These are phyloP conservation scores for Dynastes grantii DNA, from an alignment of 2,888 invertebrate species.

Conservation along the genomic window DNA sequence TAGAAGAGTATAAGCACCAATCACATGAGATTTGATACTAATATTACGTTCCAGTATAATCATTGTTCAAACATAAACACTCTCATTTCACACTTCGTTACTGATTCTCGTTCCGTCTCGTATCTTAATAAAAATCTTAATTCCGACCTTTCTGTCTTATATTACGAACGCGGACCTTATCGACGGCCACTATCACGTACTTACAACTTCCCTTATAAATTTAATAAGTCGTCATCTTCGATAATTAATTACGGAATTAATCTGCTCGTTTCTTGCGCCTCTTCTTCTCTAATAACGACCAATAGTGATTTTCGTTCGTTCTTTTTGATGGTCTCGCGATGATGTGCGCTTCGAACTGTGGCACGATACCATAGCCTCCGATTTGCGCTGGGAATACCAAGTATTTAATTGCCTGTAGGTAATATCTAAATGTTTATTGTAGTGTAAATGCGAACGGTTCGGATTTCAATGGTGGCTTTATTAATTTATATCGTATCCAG, in stretches of 20 bases:
- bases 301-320: conserved; percentile 21
- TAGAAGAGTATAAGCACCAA: neutral
- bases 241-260: conserved; percentile 50
- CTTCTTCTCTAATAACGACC: neutral
- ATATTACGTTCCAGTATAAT: conserved; percentile 49
- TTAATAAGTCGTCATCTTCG: conserved; percentile 48
- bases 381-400: conserved; percentile 24
- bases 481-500: conserved; percentile 35
- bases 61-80: conserved; percentile 51
- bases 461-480: conserved; percentile 32
- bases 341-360: neutral
- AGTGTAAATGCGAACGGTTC: conserved; percentile 35
- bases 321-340: conserved; percentile 6
- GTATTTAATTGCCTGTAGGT: conserved; percentile 42
- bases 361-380: conserved; percentile 4
- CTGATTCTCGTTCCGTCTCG: conserved; percentile 32
- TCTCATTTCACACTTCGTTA: conserved; percentile 53
- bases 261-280: conserved; percentile 29
- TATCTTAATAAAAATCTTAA: conserved; percentile 53
- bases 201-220: conserved; percentile 47
- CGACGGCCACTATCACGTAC: conserved; percentile 42
- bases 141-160: conserved; percentile 40
- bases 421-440: conserved; percentile 45
- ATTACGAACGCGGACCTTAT: conserved; percentile 28
- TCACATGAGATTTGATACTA: conserved; percentile 38